Evolutionary conservation across 2,888 invertebrate species (phyloP), one percentile per base, ranked within the genome.

Genomic region (Bedellia somnulentella): DNA sequence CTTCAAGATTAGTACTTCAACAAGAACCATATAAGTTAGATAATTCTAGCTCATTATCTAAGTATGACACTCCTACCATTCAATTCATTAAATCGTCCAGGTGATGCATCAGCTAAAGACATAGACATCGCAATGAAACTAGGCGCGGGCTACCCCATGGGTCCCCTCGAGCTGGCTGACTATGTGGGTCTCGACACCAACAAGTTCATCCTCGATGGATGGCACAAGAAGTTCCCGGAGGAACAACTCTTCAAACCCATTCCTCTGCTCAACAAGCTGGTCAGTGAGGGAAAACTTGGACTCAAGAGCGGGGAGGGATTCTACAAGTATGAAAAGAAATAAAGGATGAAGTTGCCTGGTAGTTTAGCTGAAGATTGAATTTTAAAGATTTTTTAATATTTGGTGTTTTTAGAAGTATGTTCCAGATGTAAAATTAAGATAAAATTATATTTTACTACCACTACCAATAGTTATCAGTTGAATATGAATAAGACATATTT

Each of bases 41-140:
- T n/a, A n/a, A n/a, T n/a, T n/a, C n/a, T n/a, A n/a, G n/a, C n/a
- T n/a, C n/a, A n/a, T n/a, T n/a, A n/a, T n/a, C n/a, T n/a, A n/a
- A n/a, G n/a, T n/a, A n/a, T n/a, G n/a, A n/a, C n/a, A n/a, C n/a
- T n/a, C n/a, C n/a, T n/a, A n/a, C n/a, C n/a, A n/a, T n/a, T n/a
- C n/a, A n/a, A n/a, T n/a, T n/a, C n/a, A n/a, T n/a, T n/a, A n/a
- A n/a, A n/a, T n/a, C n/a, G n/a, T n/a, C n/a, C 47, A 82, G 85
- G 85, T 15, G 86, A 86, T 55, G 86, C 86, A 1, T 77, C 84
- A 3, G 80, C 85, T 0, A 61, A 77, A 36, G 93, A 94, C 57
- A 88, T 94, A 34, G 94, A 94, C 47, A 84, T 79, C 6, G 93
- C 91, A 1, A 93, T 93, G 93, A 93, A 92, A 56, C 67, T 93